Conservation (phyloP, 1,140 invertebrate species). For the Zeugodacus cucurbitae region DNA sequence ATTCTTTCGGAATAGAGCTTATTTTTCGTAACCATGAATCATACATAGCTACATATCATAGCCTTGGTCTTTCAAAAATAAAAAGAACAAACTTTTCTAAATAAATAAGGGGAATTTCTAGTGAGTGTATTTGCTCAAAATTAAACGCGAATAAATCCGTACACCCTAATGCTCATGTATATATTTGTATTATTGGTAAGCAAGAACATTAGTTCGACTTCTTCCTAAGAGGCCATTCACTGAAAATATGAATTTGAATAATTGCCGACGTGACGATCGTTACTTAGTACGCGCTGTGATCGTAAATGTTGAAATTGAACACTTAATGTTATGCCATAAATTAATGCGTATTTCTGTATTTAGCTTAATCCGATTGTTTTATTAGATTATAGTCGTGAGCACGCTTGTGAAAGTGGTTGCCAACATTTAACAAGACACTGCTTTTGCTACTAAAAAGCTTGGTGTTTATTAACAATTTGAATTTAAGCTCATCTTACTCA, state of each 20-base stretch:
- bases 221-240: neutral
- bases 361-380: neutral
- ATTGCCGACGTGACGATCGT: neutral
- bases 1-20: no score
- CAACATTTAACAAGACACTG: neutral
- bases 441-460: neutral
- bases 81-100: no score
- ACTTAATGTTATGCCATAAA: neutral
- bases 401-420: neutral
- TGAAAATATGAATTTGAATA: conserved; percentile 6
- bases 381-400: neutral
- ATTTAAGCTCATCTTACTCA: no score
- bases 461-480: no score
- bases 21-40: no score
- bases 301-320: neutral
- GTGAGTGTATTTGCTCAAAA: no score
- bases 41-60: no score
- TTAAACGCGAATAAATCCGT: no score
- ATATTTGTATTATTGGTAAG: neutral
- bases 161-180: no score
- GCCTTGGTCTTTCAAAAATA: no score
- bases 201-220: neutral
- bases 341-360: neutral
- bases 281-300: no score
- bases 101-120: no score